These are phyloP conservation scores for Oxygymnocypris stewartii DNA, from an alignment of 2,113 vertebrate species.

Conservation along the genomic window DNA sequence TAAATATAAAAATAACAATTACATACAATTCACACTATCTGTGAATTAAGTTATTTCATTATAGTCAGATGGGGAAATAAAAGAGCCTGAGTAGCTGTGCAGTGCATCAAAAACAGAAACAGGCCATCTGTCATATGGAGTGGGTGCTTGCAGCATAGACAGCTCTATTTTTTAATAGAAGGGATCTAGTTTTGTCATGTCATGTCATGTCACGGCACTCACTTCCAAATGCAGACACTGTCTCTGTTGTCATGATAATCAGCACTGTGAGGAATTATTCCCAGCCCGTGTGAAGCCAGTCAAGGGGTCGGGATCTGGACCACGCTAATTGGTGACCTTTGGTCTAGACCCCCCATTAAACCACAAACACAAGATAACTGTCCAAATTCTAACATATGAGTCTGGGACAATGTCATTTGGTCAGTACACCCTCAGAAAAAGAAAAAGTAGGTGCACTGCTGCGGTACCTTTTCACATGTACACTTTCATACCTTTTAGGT, in stretches of 20 bases:
- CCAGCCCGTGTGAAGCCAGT: not conserved
- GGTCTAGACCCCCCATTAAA: not conserved
- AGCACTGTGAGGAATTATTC: not conserved
- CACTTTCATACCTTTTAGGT: too few species aligned
- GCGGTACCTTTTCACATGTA: too few species aligned
- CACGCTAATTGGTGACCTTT: not conserved
- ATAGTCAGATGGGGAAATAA: not conserved
- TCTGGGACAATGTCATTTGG: not conserved
- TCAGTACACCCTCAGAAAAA: not conserved
- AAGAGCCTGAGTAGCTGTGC: not conserved
- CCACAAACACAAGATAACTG: not conserved
- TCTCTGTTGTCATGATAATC: not conserved
- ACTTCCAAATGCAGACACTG: not conserved
- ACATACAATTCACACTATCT: not conserved
- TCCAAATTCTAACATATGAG: too few species aligned
- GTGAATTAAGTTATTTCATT: not conserved
- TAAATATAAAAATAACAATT: not conserved
- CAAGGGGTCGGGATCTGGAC: not conserved
- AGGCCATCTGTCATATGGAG: slow-evolving; percentile 4
- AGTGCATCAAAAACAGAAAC: not conserved
- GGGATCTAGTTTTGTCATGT: not conserved
- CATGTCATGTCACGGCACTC: not conserved
- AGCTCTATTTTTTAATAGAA: not conserved
- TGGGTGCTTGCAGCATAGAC: not conserved
- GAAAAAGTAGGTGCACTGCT: not conserved